Evolutionary conservation across 2,113 vertebrate genomes (phyloP), one percentile per base, ranked within the genome.

Genomic region (Reinhardtius hippoglossoides): DNA sequence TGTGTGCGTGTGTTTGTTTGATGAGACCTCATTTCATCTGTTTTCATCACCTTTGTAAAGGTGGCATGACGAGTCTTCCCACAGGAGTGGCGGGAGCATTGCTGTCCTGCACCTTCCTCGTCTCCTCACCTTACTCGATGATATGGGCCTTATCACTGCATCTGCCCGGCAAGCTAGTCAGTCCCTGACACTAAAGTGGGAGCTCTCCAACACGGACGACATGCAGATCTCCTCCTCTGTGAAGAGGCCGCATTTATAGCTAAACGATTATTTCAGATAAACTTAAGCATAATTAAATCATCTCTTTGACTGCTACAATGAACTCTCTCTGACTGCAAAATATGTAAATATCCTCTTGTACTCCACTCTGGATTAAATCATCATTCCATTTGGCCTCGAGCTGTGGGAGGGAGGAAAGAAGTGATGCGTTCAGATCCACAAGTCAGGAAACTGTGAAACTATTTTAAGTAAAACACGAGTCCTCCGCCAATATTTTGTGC

Each of bases 61-160:
- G 89, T 88, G 83, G 83, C 86, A 84, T 67, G 76, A 85, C 73
- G 27, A 82, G 75, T 87, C 85, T 93, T 93, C 91, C 88, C 93
- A 92, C 87, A 92, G 83, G 67, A 88, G 71, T 31, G 63, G 64
- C 64, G 62, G 65, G 65, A 79, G 62, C 35, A 48, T 66, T 74
- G 72, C 74, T 35, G 35, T 77, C 83, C 83, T 75, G 13, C 81
- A 83, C 78, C 78, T 76, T 50, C 71, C 76, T 67, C 65, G 71
- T 52, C 46, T 71, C 64, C 42, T 75, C 64, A 62, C 75, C 75
- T 80, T 74, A 75, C 75, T 27, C 65, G 79, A 82, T 74, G 81
- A 87, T 81, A 67, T 16, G 67, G 76, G 78, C 55, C 76, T 89
- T 90, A 91, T 92, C 89, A 21, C 70, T 80, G 74, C 71, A 92